Evolutionary conservation across 2,888 invertebrate genomes (phyloP), one percentile per base, ranked within the genome.

Genomic region (Seira musarum): DNA sequence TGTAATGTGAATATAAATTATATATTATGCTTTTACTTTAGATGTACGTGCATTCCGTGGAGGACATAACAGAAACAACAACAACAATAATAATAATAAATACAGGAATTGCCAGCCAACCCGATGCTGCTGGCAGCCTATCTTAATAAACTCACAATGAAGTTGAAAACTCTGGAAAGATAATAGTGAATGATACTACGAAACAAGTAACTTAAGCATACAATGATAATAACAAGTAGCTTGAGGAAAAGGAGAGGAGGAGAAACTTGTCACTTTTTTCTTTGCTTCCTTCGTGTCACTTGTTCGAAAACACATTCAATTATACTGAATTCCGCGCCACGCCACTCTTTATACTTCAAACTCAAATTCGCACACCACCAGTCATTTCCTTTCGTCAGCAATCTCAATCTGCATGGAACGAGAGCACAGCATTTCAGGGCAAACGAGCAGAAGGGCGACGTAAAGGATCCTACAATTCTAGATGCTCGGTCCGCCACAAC

Each of bases 71-170:
- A 30, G 30, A 2, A 30, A 30, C 30, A 30, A 30, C 8, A 30
- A 53, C 53, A 53, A 53, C 17, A 53, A 53, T 53, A 71, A 71
- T 53, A 71, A 71, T 61, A 71, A 71, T 61, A 63, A 71, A 63
- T 63, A 63, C 61, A 40, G 63, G 15, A 71, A 71, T 71, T 63
- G 71, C 71, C 57, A 71, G 46, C 30, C 30, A 30, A 69, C 53
- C 70, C 68, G n/a, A n/a, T n/a, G 40, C 53, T 53, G 63, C 61
- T 71, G 19, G 46, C 46, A 25, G 61, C 63, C 71, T 61, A 60
- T 63, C 63, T 6, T 71, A 70, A 35, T 35, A 71, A 61, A 71
- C 71, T 46, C 24, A 24, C 68, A 68, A 68, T 68, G 24, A 21
- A 17, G 49, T 21, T 68, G 68, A 53, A 49, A 57, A 53, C 53